A percentile compares a stretch with the other conserved stretches of the same genome.
Conservation (phyloP, 1,140 invertebrate genomes). For the Mya arenaria region DNA sequence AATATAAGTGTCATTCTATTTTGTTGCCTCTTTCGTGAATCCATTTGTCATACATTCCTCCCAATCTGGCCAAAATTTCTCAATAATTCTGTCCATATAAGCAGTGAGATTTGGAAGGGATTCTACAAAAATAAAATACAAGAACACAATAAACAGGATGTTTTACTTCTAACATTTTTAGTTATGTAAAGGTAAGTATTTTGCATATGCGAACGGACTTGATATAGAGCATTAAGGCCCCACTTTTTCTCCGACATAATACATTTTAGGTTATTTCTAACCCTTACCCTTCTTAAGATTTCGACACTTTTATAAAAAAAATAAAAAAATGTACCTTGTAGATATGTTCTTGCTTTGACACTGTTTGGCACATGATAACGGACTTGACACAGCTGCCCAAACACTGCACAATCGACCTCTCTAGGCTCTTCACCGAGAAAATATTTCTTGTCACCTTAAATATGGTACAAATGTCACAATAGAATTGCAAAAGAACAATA, state of each 20-base stretch:
- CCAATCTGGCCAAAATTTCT: slow-evolving; percentile 78
- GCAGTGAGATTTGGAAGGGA: slow-evolving; percentile 48
- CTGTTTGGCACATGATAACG: slow-evolving; percentile 75
- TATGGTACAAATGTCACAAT: not conserved
- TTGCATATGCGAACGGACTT: not conserved
- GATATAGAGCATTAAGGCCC: too few relatives aligned
- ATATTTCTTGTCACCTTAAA: slow-evolving; percentile 78
- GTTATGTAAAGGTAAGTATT: not conserved
- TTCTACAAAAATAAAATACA: slow-evolving; percentile 55
- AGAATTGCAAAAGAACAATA: too few relatives aligned
- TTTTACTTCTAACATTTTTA: not conserved
- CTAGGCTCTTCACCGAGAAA: slow-evolving; percentile 77
- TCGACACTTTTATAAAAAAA: not conserved
- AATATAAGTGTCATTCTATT: too few relatives aligned
- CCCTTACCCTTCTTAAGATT: not conserved
- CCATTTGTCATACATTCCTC: slow-evolving; percentile 63
- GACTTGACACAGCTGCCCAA: slow-evolving; percentile 78
- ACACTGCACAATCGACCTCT: slow-evolving; percentile 80
- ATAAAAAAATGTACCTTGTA: slow-evolving; percentile 37
- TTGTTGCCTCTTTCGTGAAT: slow-evolving; percentile 54
- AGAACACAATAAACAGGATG: not conserved
- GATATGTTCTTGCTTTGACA: slow-evolving; percentile 5
- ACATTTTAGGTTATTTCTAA: not conserved
- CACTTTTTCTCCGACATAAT: too few relatives aligned
- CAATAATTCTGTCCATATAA: slow-evolving; percentile 76